These are phyloP conservation scores for Nesidiocoris tenuis DNA, from an alignment of 2,888 invertebrate genomes.

Conservation along the genomic window DNA sequence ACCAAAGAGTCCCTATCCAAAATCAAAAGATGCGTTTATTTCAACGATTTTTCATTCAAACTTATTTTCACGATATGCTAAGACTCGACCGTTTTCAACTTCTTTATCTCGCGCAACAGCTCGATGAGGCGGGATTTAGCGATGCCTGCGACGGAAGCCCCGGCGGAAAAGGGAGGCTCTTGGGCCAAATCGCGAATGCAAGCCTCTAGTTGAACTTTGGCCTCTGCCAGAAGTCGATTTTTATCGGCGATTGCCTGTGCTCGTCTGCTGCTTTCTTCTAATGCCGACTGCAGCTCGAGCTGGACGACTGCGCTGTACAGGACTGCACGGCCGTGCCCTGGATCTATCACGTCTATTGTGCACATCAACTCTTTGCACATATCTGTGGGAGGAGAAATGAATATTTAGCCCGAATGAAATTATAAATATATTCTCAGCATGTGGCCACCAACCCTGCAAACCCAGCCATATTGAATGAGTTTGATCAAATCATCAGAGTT, in stretches of 20 bases:
- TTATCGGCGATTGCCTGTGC: constrained; percentile 19
- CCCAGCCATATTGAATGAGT: too few relatives aligned
- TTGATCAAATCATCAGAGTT: too few relatives aligned
- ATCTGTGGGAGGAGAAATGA: constrained; percentile 51
- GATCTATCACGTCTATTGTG: constrained; percentile 54
- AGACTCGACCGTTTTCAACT: constrained; percentile 42
- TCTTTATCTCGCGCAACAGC: constrained; percentile 43
- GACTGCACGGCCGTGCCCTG: constrained; percentile 58
- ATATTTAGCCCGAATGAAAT: too few relatives aligned
- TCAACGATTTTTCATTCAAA: neutral
- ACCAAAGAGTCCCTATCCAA: too few relatives aligned
- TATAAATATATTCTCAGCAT: too few relatives aligned
- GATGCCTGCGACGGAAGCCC: constrained; percentile 49
- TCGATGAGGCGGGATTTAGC: constrained; percentile 52
- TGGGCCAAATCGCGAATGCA: constrained; percentile 50
- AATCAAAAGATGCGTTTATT: too few relatives aligned
- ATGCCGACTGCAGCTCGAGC: constrained; percentile 62
- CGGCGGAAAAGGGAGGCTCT: constrained; percentile 55
- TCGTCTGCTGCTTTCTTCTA: constrained; percentile 51
- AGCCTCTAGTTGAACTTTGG: constrained; percentile 31
- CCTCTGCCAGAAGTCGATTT: constrained; percentile 34
- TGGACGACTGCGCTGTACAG: constrained; percentile 76
- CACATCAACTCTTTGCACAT: constrained; percentile 54
- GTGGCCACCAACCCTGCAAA: too few relatives aligned
- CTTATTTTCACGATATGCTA: neutral